A percentile compares a stretch with the other conserved stretches of the same genome.
phyloP scores from a whole-genome alignment of 2,888 invertebrate genomes.

The Drosophila pegasa region DNA sequence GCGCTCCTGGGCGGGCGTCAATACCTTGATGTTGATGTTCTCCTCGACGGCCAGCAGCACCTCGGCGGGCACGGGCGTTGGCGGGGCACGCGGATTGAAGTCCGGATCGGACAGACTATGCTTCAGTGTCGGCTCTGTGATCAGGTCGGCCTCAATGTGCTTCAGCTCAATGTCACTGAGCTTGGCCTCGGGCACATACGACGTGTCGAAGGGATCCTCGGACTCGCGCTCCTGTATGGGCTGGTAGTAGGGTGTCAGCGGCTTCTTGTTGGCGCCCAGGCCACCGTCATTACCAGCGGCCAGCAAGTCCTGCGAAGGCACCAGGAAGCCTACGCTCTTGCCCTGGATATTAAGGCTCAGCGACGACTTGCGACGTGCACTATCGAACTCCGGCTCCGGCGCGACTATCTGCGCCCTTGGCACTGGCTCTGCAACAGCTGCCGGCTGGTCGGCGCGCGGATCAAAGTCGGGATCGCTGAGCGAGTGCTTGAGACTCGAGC shows the following conservation, averaged over 20 bases:
- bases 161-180: slow-evolving; percentile 92
- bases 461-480: slow-evolving; percentile 93
- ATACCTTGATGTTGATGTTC: slow-evolving; percentile 89
- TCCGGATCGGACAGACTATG: slow-evolving; percentile 88
- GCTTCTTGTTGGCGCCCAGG: slow-evolving; percentile 87
- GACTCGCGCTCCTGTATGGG: slow-evolving; percentile 85
- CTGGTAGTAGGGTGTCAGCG: slow-evolving; percentile 91
- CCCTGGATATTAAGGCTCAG: slow-evolving; percentile 87
- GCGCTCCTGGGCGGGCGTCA: slow-evolving; percentile 88
- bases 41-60: slow-evolving; percentile 86
- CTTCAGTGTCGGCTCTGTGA: slow-evolving; percentile 85
- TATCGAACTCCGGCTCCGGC: slow-evolving; percentile 66
- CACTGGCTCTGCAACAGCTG: slow-evolving; percentile 36
- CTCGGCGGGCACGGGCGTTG: slow-evolving; percentile 82
- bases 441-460: slow-evolving; percentile 88
- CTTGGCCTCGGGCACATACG: slow-evolving; percentile 90
- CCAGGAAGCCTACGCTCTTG: slow-evolving; percentile 87
- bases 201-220: slow-evolving; percentile 94
- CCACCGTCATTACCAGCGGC: slow-evolving; percentile 86
- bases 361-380: slow-evolving; percentile 87
- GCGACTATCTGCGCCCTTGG: slow-evolving; percentile 22
- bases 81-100: slow-evolving; percentile 86
- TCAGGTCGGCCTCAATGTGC: slow-evolving; percentile 90
- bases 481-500: slow-evolving; percentile 85
- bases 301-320: slow-evolving; percentile 87